Evolutionary conservation across 2,797 vertebrate genomes (phyloP).

Genomic region (Esox lucius): DNA sequence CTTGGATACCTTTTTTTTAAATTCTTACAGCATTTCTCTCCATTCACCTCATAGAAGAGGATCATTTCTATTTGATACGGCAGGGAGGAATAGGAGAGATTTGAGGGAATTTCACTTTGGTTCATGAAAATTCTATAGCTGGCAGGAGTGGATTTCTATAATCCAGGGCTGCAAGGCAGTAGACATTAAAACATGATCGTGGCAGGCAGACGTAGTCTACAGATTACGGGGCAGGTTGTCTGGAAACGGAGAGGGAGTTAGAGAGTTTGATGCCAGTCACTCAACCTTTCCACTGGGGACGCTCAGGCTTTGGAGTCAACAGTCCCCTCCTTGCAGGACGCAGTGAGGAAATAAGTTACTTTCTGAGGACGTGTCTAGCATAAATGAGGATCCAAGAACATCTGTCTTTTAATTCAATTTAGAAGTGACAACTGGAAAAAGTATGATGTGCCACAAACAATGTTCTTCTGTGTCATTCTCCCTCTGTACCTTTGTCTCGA

Average conservation of each 20-base stretch:
- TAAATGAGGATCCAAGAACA: constrained; percentile 21
- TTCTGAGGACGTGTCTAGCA: neutral
- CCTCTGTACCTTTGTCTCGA: neutral
- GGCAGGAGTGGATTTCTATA: constrained; percentile 47
- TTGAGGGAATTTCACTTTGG: constrained; percentile 22
- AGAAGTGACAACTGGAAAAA: constrained; percentile 26
- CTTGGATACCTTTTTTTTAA: neutral
- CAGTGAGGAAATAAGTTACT: constrained; percentile 52
- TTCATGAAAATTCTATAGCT: constrained; percentile 25
- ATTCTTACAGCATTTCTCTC: constrained; percentile 2
- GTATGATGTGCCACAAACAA: neutral
- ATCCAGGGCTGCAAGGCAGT: constrained; percentile 31
- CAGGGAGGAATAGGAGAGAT: constrained; percentile 11
- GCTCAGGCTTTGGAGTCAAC: too few relatives aligned
- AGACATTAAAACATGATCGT: constrained; percentile 41
- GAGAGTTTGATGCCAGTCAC: constrained; percentile 23
- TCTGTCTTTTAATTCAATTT: constrained; percentile 16
- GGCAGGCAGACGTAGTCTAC: constrained; percentile 40
- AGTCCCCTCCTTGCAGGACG: constrained; percentile 41
- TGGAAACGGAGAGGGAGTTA: constrained; percentile 21
- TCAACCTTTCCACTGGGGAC: too few relatives aligned
- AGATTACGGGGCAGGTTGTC: constrained; percentile 18
- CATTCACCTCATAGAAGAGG: constrained; percentile 1
- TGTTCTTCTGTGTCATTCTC: neutral
- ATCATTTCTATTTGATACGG: constrained; percentile 12